Evolutionary conservation across 2,797 vertebrate genomes (phyloP).

Genomic region (Halcyon badia): DNA sequence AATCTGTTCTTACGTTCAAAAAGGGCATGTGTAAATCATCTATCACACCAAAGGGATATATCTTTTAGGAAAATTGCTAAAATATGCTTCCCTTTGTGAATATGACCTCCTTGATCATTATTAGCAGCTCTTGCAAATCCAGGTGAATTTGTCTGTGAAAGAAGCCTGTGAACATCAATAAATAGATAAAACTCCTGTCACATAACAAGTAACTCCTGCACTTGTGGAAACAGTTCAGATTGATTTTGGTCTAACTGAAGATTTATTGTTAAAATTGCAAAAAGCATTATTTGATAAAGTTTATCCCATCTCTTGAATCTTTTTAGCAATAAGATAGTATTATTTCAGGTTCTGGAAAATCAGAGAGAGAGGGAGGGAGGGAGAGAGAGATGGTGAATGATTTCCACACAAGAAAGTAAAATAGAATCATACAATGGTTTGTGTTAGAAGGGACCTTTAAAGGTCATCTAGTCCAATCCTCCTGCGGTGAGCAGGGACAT

Average conservation of each 20-base stretch:
- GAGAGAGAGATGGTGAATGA: neutral
- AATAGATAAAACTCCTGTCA: neutral
- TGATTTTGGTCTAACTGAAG: neutral
- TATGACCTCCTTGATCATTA: neutral
- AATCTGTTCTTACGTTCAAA: neutral
- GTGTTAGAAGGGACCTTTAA: neutral
- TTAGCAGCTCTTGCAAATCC: neutral
- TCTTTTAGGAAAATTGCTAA: neutral
- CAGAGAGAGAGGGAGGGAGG: accelerated
- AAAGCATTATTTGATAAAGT: neutral
- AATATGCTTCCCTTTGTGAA: neutral
- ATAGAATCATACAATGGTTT: neutral
- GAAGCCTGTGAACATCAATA: neutral
- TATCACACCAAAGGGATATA: neutral
- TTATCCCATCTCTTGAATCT: neutral
- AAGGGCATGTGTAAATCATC: neutral
- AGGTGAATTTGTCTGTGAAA: neutral
- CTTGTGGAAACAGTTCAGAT: neutral
- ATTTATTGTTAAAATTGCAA: neutral
- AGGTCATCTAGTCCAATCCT: neutral
- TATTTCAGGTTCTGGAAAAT: neutral
- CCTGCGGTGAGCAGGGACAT: neutral
- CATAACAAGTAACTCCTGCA: neutral
- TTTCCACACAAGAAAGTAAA: neutral
- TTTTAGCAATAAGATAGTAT: neutral